Evolutionary conservation across 2,797 vertebrate species (phyloP), one percentile per base, ranked within the genome.

Genomic region (Tinamus major): DNA sequence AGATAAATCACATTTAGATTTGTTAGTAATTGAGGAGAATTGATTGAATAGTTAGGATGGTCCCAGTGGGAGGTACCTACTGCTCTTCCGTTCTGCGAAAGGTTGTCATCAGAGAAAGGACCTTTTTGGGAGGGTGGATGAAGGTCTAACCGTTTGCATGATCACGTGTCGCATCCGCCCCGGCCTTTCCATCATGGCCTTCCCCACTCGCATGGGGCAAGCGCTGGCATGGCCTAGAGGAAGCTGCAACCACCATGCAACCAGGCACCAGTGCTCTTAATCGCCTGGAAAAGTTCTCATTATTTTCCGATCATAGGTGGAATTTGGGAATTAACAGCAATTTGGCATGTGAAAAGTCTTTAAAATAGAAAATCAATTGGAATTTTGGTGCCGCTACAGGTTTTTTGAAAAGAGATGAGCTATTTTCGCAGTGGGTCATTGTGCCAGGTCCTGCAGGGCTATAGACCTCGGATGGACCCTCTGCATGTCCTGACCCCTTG

Each of bases 1-100:
- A 99, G 98, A 99, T 99, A 99, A 99, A 99, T 99, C 99, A 99
- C 98, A 98, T 99, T 99, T 99, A 99, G 99, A 99, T 99, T 99
- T 98, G 98, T 98, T 99, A 98, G 98, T 99, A 99, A 99, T 99
- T 99, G 99, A 98, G 97, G 98, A 97, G 97, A 98, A 99, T 99
- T 98, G 98, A 99, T 99, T 98, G 98, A 97, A 96, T 96, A 95
- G 97, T 97, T 97, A 98, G 97, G 97, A 98, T 94, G 85, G 97
- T 97, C 98, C 98, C 98, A 95, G 92, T 94, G 98, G 98, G 98
- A 98, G 97, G 79, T 89, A 94, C 95, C 97, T 94, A 95, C 95
- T 97, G 95, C 96, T 98, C 97, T 84, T 93, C 95, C 37, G 88
- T 92, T 96, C 95, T 94, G 70, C 81, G 90, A 55, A 94, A 97